These are phyloP conservation scores for Pterobdella sp. DNA, from an alignment of 2,888 invertebrate species.

Conservation along the genomic window DNA sequence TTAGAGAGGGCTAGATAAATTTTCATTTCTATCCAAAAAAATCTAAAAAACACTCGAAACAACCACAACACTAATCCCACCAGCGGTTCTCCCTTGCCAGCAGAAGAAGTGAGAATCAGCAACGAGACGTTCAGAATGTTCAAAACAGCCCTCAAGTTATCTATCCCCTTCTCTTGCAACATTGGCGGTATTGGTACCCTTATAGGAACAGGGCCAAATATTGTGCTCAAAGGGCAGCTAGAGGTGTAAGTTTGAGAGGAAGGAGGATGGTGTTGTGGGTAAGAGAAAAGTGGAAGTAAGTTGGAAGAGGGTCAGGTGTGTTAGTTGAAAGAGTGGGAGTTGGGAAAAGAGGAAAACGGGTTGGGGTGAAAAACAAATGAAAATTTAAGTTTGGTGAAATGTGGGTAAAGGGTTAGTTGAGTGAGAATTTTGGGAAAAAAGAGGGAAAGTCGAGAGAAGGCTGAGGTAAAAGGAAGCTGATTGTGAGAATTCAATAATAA, in stretches of 20 bases:
- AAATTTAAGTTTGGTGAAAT: neutral
- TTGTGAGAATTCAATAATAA: too few relatives aligned
- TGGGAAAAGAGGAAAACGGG: neutral
- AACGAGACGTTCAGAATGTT: constrained; percentile 29
- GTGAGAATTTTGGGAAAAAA: neutral
- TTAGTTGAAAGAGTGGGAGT: neutral
- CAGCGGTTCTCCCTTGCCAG: too few relatives aligned
- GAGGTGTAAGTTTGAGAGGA: constrained; percentile 38
- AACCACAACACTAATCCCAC: too few relatives aligned
- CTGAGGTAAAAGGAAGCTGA: neutral
- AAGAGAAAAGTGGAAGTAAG: neutral
- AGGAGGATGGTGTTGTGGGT: neutral
- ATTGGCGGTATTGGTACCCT: constrained; percentile 51
- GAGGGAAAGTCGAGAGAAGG: neutral
- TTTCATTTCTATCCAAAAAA: too few relatives aligned
- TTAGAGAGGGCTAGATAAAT: too few relatives aligned
- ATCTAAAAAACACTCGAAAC: too few relatives aligned
- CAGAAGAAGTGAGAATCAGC: constrained; percentile 11
- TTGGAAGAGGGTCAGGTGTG: too few relatives aligned
- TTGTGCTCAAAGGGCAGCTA: constrained; percentile 49
- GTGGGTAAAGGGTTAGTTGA: neutral
- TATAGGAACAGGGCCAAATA: constrained; percentile 52
- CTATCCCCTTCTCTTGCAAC: constrained; percentile 40
- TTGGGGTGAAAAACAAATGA: too few relatives aligned
- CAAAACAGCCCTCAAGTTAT: constrained; percentile 30